A percentile compares a stretch with the other conserved stretches of the same genome.
Conservation (phyloP, 2,113 vertebrate species). For the Brachyhypopomus gauderio region DNA sequence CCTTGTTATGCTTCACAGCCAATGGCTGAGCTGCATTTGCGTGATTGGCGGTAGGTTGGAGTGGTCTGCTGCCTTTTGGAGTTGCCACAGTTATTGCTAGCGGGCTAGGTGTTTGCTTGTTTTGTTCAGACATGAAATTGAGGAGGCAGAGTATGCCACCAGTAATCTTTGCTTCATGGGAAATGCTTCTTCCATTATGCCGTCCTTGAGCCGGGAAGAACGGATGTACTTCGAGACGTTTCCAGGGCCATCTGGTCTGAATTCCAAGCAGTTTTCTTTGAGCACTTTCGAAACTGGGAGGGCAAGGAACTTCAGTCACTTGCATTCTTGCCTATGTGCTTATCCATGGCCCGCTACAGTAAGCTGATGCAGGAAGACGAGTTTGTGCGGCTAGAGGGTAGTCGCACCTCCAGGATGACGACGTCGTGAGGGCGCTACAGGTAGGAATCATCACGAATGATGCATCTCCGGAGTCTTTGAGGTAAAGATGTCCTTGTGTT, state of each 20-base stretch:
- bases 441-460: not conserved
- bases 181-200: not conserved
- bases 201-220: not conserved
- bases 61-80: not conserved
- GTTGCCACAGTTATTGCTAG: not conserved
- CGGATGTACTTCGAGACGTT: not conserved
- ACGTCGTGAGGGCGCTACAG: not conserved
- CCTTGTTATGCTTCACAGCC: too few species aligned
- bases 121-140: not conserved
- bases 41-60: not conserved
- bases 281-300: not conserved
- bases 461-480: too few species aligned
- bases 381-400: not conserved
- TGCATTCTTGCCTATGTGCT: not conserved
- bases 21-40: too few species aligned
- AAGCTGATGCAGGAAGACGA: not conserved
- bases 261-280: conserved; percentile 6
- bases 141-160: not conserved
- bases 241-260: conserved; percentile 4
- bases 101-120: not conserved
- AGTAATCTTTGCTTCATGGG: not conserved
- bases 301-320: not conserved
- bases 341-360: not conserved
- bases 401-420: not conserved
- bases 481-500: not conserved